These are phyloP conservation scores for Pollimyrus isidori DNA, from an alignment of 2,113 vertebrate genomes.

Conservation along the genomic window DNA sequence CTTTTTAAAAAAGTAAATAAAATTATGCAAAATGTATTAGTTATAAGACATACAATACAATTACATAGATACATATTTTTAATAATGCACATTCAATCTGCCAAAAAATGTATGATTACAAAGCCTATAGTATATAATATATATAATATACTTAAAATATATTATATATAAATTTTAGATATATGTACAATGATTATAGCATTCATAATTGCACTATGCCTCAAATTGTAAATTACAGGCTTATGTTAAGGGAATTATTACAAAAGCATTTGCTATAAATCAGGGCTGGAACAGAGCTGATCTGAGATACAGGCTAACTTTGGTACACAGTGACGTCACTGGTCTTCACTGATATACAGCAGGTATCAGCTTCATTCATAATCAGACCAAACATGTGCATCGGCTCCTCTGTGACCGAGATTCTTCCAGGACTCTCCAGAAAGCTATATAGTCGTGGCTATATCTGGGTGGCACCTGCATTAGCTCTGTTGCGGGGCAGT, in stretches of 20 bases:
- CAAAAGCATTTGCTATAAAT: constrained; percentile 38
- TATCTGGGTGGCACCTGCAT: neutral
- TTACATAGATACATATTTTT: constrained; percentile 92
- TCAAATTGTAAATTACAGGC: constrained; percentile 76
- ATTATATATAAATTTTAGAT: constrained; percentile 47
- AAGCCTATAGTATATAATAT: constrained; percentile 74
- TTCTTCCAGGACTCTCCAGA: constrained; percentile 18
- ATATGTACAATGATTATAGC: constrained; percentile 86
- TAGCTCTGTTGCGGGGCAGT: constrained; percentile 15
- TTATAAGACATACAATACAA: constrained; percentile 89
- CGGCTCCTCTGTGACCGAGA: constrained; percentile 32
- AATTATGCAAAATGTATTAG: constrained; percentile 83
- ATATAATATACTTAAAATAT: constrained; percentile 41
- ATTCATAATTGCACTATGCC: constrained; percentile 88
- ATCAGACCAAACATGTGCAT: neutral
- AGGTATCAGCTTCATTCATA: neutral
- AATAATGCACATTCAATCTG: constrained; percentile 92
- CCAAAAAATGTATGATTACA: constrained; percentile 84
- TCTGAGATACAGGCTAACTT: constrained; percentile 54
- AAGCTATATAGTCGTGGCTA: constrained; percentile 6
- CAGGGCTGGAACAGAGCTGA: constrained; percentile 39
- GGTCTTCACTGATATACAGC: constrained; percentile 26
- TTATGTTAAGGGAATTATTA: constrained; percentile 55
- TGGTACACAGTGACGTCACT: constrained; percentile 50
- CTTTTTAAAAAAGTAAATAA: constrained; percentile 80